phyloP scores from a whole-genome alignment of 2,888 invertebrate species.

The Drosophila neotestacea region DNA sequence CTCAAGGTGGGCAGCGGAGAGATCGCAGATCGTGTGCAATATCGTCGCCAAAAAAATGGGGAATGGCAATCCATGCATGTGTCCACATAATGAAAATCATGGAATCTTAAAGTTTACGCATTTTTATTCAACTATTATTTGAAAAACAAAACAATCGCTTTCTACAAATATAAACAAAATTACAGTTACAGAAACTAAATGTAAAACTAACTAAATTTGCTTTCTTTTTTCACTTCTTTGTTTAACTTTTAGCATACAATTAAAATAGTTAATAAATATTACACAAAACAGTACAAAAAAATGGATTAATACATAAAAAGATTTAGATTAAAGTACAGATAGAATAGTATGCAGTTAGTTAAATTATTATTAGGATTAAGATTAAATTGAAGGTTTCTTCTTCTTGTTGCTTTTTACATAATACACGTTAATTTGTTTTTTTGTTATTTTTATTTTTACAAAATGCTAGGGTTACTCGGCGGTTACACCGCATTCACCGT shows the following conservation, averaged over 20 bases:
- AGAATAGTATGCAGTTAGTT: conserved; percentile 56
- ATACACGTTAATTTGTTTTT: conserved; percentile 45
- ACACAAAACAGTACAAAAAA: conserved; percentile 77
- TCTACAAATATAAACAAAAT: conserved; percentile 59
- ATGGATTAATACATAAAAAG: conserved; percentile 42
- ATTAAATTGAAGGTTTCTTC: conserved; percentile 1
- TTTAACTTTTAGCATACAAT: conserved; percentile 46
- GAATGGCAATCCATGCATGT: conserved; percentile 80
- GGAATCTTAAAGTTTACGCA: conserved; percentile 9
- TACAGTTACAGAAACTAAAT: conserved; percentile 41
- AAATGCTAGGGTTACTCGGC: not conserved
- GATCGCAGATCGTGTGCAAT: conserved; percentile 83
- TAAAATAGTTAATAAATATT: conserved; percentile 79
- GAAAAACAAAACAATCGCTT: conserved; percentile 69
- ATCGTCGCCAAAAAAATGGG: conserved; percentile 52
- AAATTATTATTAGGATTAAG: conserved; percentile 36
- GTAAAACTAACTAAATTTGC: conserved; percentile 46
- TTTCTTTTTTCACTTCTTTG: conserved; percentile 20
- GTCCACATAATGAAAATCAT: conserved; percentile 55
- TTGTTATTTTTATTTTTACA: conserved; percentile 9
- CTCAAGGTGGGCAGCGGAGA: conserved; percentile 69
- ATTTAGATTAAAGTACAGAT: conserved; percentile 40
- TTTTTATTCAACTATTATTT: conserved; percentile 61
- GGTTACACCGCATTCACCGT: conserved; percentile 87
- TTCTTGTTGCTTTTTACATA: conserved; percentile 45